These are phyloP conservation scores for Eremophila alpestris DNA, from an alignment of 2,797 vertebrate species.

Conservation along the genomic window DNA sequence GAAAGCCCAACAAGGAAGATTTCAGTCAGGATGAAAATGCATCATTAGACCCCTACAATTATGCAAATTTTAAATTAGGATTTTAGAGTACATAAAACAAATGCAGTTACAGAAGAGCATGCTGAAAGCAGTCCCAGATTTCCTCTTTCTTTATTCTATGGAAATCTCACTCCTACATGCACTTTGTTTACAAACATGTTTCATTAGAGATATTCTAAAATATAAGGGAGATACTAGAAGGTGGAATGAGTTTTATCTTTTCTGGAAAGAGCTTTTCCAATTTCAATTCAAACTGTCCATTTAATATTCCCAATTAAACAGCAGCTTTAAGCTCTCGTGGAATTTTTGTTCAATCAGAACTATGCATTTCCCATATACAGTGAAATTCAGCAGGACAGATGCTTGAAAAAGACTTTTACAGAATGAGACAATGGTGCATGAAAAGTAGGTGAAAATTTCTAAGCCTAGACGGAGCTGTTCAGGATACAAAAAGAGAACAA, in stretches of 20 bases:
- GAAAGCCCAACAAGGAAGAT: background rate
- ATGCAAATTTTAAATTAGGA: background rate
- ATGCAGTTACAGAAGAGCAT: background rate
- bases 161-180: background rate
- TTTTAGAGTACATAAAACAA: background rate
- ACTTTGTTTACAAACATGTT: background rate
- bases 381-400: background rate
- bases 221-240: background rate
- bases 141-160: background rate
- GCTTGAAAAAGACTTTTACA: background rate
- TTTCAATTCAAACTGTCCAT: background rate
- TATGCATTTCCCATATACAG: background rate
- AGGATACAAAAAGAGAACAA: background rate
- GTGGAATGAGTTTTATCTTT: background rate
- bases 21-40: accelerated
- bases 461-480: background rate
- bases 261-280: background rate
- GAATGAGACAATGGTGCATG: background rate
- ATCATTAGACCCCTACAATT: background rate
- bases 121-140: background rate
- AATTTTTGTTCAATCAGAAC: background rate
- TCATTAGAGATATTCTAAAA: background rate
- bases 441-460: background rate
- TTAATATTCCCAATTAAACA: background rate
- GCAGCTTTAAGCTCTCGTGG: background rate